Evolutionary conservation across 2,113 vertebrate genomes (phyloP), one percentile per base, ranked within the genome.

Genomic region (Microcebus tavaratra): DNA sequence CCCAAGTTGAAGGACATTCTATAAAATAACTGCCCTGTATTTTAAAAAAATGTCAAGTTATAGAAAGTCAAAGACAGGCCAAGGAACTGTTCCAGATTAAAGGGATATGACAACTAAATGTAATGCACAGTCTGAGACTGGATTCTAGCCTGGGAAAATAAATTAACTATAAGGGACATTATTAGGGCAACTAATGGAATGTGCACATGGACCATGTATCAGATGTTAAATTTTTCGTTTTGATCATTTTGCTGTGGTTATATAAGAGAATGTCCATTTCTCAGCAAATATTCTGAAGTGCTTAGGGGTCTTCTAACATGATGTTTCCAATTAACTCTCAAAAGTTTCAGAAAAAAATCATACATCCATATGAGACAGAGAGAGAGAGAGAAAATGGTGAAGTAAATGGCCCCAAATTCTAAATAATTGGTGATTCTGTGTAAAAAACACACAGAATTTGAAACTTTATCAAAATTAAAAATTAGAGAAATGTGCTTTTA

Each of bases 401-500:
- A 78, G 57, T 13, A 72, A 72, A 59, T 45, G 14, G 25, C 3
- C 48, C 50, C 42, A 61, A 79, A 86, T 45, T 79, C 5, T 91
- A 53, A 96, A 67, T 6, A 84, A 48, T 4, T 59, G 12, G 9
- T 72, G 55, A 87, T 86, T 57, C 29, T 48, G 34, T 36, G n/a
- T 78, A 75, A 80, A 48, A 55, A 29, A 14, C n/a, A 79, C 31
- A 53, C 5, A 82, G 42, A 79, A 80, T 73, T 65, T 67, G 67
- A 82, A 94, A 83, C 53, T 68, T 11, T 42, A 61, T 68, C 36
- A 95, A 92, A 93, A 88, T 63, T 94, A 39, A 57, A 93, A 95
- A 42, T 85, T 53, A 73, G 8, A 91, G 88, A 63, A 88, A 85
- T 72, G 48, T 42, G 21, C 7, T 87, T 92, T 96, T 89, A 63